Conservation (phyloP, 2,113 vertebrate genomes). For the Peromyscus leucopus region DNA sequence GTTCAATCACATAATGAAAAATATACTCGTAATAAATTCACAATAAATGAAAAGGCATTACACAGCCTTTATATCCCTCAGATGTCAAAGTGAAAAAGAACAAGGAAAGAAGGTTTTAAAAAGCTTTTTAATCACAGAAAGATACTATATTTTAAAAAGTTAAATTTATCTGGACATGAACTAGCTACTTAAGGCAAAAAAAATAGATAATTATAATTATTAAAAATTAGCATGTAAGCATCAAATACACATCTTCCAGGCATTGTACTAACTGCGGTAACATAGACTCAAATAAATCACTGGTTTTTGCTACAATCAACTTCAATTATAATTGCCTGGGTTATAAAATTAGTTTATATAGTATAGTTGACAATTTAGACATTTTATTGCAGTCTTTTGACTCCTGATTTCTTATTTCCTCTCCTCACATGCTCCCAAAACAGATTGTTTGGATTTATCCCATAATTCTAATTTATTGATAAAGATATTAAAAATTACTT, state of each 20-base stretch:
- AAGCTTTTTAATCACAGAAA: background rate
- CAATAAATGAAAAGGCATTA: background rate
- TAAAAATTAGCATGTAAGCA: background rate
- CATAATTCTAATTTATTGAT: background rate
- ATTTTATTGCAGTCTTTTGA: background rate
- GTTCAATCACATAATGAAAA: background rate
- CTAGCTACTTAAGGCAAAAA: background rate
- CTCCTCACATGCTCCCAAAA: background rate
- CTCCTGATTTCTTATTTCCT: background rate
- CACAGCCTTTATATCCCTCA: background rate
- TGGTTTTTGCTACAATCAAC: background rate
- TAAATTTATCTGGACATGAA: background rate
- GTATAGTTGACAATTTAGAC: background rate
- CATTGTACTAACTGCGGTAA: background rate
- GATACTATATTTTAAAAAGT: background rate
- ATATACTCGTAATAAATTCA: background rate
- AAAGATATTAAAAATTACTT: background rate
- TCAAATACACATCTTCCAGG: background rate
- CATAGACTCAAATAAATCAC: background rate
- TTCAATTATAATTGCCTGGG: background rate
- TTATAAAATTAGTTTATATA: background rate
- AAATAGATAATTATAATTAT: background rate
- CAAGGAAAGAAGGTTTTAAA: background rate
- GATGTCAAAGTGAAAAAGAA: background rate
- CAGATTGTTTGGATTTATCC: background rate